Percentiles rank a stretch among this genome's conserved stretches.
phyloP scores from a whole-genome alignment of 1,140 invertebrate species.

The Leptopilina boulardi region DNA sequence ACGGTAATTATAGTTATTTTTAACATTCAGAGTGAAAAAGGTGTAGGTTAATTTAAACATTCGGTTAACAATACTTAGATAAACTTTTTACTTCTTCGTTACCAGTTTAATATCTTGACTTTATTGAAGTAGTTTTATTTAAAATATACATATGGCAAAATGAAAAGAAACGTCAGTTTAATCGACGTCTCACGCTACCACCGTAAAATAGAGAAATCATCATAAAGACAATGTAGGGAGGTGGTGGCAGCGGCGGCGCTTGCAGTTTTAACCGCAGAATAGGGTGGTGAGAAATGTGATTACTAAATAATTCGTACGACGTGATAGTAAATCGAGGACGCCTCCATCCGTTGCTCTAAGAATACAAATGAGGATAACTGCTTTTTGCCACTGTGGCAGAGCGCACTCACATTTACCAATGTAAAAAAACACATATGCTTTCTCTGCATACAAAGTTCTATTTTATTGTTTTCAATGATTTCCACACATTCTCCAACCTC shows the following conservation, averaged over 20 bases:
- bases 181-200: constrained; percentile 69
- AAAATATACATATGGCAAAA: neutral
- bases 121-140: no score
- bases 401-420: constrained; percentile 3
- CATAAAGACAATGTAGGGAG: constrained; percentile 58
- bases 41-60: no score
- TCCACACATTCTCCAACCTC: neutral
- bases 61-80: no score
- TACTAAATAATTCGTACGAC: constrained; percentile 76
- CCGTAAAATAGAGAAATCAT: constrained; percentile 76
- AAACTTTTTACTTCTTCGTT: no score
- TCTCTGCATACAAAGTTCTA: constrained; percentile 27
- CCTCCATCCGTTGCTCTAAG: constrained; percentile 64
- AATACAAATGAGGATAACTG: constrained; percentile 76
- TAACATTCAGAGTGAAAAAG: no score
- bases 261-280: constrained; percentile 41
- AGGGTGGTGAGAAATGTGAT: constrained; percentile 71
- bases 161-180: constrained; percentile 49
- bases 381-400: constrained; percentile 55
- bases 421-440: neutral
- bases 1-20: no score
- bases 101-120: no score
- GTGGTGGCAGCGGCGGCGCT: no score
- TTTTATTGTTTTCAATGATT: constrained; percentile 18
- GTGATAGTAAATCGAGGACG: constrained; percentile 73